Percentiles rank a stretch among this genome's conserved stretches.
phyloP scores from a whole-genome alignment of 2,113 vertebrate genomes.

The Seriola dumerili region DNA sequence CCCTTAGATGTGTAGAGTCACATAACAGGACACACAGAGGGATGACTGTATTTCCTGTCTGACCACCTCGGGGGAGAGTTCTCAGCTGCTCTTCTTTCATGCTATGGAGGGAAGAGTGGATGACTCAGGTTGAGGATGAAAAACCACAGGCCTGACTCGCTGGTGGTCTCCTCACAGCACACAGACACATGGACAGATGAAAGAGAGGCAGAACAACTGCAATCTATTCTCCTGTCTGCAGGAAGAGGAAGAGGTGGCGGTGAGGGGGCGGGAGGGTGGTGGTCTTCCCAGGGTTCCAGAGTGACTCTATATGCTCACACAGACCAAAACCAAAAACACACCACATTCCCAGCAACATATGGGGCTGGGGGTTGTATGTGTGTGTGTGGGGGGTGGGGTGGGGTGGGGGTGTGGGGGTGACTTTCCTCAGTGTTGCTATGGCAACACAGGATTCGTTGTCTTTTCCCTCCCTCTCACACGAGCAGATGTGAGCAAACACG shows the following conservation, averaged over 20 bases:
- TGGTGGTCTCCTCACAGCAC: slow-evolving; percentile 53
- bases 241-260: slow-evolving; percentile 42
- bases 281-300: slow-evolving; percentile 52
- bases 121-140: slow-evolving; percentile 70
- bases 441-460: slow-evolving; percentile 72
- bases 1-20: slow-evolving; percentile 47
- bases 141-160: slow-evolving; percentile 30
- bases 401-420: slow-evolving; percentile 12
- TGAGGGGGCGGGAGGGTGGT: background rate
- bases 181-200: slow-evolving; percentile 67
- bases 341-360: slow-evolving; percentile 52
- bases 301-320: slow-evolving; percentile 36
- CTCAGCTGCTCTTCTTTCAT: slow-evolving; percentile 66
- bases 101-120: slow-evolving; percentile 61
- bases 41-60: slow-evolving; percentile 68
- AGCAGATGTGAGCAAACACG: slow-evolving; percentile 73
- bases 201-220: slow-evolving; percentile 64
- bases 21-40: slow-evolving; percentile 44
- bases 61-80: slow-evolving; percentile 59
- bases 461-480: slow-evolving; percentile 57
- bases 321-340: slow-evolving; percentile 15
- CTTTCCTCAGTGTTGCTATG: slow-evolving; percentile 80
- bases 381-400: too few relatives aligned
- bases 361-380: background rate
- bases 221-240: slow-evolving; percentile 60